Base-by-base conservation (phyloP, 35 echinoderm and acorn worm genomes). In the Heliocidaris tuberculata region DNA sequence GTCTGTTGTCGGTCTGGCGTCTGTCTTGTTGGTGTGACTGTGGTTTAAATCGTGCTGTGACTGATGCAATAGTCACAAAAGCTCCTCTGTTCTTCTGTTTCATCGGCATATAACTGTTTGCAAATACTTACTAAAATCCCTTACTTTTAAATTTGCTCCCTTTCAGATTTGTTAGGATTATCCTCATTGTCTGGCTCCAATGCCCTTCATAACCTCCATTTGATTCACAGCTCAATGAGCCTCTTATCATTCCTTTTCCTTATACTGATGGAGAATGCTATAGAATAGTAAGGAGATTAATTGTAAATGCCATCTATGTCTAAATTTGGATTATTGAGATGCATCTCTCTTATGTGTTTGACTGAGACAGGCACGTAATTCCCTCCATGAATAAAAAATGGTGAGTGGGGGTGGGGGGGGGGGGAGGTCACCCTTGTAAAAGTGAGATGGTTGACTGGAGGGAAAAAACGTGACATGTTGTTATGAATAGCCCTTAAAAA, bases 71-170 rank as follows among this genome's bases (percentile, higher is more conserved):
- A 78, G 8, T 48, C 87, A 89, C 32, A 89, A 27, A 21, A 89
- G 47, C 32, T 47, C 47, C 87, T 47, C 29, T n/a, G 11, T 89
- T 35, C 86, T 8, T 48, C 27, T 70, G 60, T 70, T n/a, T 89
- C 31, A 8, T 89, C 31, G 47, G 12, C 87, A 89, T 88, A 9
- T 89, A 89, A 89, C 87, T 89, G 87, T 89, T 89, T 89, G 87
- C 87, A 89, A 89, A 89, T 48, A 89, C 65, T 78, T 78, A 27
- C 65, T 78, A 78, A 78, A n/a, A 78, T 78, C 65, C 65, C 65
- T 78, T 78, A 27, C 2, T 5, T n/a, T 0, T 27, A 56, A 56
- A n/a, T 78, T 78, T 21, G 6, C 65, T 24, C 65, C n/a, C 65
- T 78, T 27, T 78, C 27, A 78, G 65, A 78, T 78, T 78, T 78